Conservation (phyloP, 2,888 invertebrate species). For the Harpalus rubripes region DNA sequence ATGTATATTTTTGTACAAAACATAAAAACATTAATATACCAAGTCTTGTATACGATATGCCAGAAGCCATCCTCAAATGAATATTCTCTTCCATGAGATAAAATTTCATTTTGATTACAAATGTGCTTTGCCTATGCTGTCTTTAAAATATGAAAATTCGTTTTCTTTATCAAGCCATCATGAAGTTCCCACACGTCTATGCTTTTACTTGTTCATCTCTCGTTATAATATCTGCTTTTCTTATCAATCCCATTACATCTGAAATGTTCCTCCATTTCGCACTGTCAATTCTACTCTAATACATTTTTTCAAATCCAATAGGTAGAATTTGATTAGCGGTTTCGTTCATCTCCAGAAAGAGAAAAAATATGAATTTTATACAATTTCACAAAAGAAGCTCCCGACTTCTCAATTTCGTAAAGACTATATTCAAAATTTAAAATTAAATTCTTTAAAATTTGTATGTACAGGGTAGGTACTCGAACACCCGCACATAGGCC, state of each 20-base stretch:
- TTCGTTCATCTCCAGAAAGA: not conserved
- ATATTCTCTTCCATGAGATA: not conserved
- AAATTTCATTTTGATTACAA: not conserved
- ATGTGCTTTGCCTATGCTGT: not conserved
- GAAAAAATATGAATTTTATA: not conserved
- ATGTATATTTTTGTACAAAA: not conserved
- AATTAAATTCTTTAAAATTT: not conserved
- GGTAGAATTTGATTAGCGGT: conserved; percentile 4
- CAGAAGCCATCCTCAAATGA: not conserved
- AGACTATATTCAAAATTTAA: not conserved
- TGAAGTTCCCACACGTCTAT: not conserved
- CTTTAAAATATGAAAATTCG: conserved; percentile 21
- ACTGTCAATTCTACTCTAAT: conserved; percentile 13
- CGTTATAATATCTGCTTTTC: conserved; percentile 22
- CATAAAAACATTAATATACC: not conserved
- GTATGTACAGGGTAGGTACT: too few relatives aligned
- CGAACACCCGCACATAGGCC: too few relatives aligned
- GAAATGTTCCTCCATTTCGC: conserved; percentile 20
- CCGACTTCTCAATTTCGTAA: not conserved
- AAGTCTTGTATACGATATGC: not conserved
- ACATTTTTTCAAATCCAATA: conserved; percentile 26
- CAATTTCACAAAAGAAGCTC: not conserved
- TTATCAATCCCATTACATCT: conserved; percentile 26
- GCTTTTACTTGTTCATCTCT: conserved; percentile 36
- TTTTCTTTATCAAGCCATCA: conserved; percentile 3